phyloP scores from a whole-genome alignment of 2,113 vertebrate genomes.

The Tachysurus vachellii region DNA sequence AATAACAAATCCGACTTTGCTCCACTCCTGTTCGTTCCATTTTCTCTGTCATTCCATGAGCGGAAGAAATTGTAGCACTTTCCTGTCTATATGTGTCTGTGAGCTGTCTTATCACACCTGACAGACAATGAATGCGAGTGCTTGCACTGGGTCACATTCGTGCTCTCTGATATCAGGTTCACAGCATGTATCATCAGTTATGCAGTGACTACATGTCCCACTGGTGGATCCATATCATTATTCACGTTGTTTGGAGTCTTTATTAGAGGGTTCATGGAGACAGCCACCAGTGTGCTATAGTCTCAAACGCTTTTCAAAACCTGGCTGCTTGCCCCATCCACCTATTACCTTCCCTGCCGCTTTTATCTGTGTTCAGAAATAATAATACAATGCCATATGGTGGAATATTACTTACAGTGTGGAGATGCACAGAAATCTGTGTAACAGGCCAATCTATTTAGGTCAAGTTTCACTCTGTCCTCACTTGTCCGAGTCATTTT shows the following conservation, averaged over 20 bases:
- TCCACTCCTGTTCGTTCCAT: not conserved
- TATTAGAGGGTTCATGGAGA: not conserved
- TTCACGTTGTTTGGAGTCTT: slow-evolving; percentile 24
- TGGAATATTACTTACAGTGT: slow-evolving; percentile 45
- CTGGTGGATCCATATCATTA: slow-evolving; percentile 29
- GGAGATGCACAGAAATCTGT: slow-evolving; percentile 29
- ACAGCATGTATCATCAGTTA: slow-evolving; percentile 37
- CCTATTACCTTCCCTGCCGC: slow-evolving; percentile 40
- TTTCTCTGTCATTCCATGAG: not conserved
- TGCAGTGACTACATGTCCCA: slow-evolving; percentile 2
- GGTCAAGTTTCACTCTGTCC: slow-evolving; percentile 28
- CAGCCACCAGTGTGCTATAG: not conserved
- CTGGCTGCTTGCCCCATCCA: slow-evolving; percentile 35
- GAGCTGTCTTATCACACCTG: slow-evolving; percentile 35
- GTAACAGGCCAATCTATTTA: slow-evolving; percentile 23
- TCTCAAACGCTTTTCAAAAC: slow-evolving; percentile 39
- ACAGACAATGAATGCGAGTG: slow-evolving; percentile 41
- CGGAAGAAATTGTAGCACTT: not conserved
- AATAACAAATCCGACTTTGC: slow-evolving; percentile 40
- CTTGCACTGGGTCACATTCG: slow-evolving; percentile 19
- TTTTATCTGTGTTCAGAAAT: slow-evolving; percentile 11
- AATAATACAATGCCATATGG: slow-evolving; percentile 44
- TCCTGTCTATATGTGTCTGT: not conserved
- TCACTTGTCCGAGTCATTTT: slow-evolving; percentile 16
- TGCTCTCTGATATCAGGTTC: slow-evolving; percentile 35